Percentiles rank a stretch among this genome's conserved stretches.
These are phyloP conservation scores for Pocillopora meandrina DNA, from an alignment of 92 coral and sea anemone genomes.

Conservation along the genomic window DNA sequence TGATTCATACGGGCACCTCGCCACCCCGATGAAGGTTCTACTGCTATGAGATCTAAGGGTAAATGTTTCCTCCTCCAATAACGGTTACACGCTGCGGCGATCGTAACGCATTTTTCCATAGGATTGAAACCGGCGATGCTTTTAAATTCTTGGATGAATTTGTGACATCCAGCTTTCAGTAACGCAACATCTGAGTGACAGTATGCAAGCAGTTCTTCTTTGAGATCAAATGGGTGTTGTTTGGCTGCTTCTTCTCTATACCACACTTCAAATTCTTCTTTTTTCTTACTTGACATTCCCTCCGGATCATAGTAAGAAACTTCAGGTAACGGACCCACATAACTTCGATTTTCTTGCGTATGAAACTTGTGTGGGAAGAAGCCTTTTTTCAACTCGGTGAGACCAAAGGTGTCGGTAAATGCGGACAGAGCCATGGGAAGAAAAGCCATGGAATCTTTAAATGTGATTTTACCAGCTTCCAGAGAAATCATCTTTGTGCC, in stretches of 20 bases:
- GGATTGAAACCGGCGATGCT: background rate
- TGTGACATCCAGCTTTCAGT: background rate
- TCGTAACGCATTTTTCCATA: background rate
- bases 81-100: slow-evolving; percentile 14
- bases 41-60: background rate
- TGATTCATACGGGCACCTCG: background rate
- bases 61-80: background rate
- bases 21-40: slow-evolving; percentile 2
- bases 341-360: background rate
- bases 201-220: background rate
- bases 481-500: no score
- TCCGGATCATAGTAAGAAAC: background rate
- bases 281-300: background rate
- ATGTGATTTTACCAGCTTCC: background rate
- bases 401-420: background rate
- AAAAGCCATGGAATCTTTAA: background rate
- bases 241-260: background rate
- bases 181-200: slow-evolving; percentile 2
- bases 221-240: background rate
- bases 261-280: background rate
- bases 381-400: background rate
- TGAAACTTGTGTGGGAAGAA: slow-evolving; percentile 1
- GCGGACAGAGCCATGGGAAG: background rate
- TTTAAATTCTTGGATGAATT: background rate
- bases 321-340: background rate